Evolutionary conservation across 2,113 vertebrate genomes (phyloP), one percentile per base, ranked within the genome.

Genomic region (Potamarius usumacintae): DNA sequence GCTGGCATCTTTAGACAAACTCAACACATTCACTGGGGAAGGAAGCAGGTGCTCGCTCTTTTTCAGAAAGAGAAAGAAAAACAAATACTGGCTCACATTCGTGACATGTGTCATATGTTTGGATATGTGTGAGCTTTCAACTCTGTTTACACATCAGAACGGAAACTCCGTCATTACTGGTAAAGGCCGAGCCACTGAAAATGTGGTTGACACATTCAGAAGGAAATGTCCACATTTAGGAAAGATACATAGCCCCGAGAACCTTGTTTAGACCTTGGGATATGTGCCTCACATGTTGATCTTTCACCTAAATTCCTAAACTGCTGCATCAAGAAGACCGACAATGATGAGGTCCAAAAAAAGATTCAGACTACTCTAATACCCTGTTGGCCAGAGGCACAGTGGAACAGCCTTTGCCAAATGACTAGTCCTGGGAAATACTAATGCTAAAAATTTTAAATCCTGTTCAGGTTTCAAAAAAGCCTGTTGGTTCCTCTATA

Each of bases 231-330:
- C n/a, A 57, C 1, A 15, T 27, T n/a, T 79, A 18, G 77, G 25
- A 55, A 55, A 53, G 50, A 53, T 53, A n/a, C 20, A 25, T 78
- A 15, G 12, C 11, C 22, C 15, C 7, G 25, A 27, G 25, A 77
- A 9, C 30, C 11, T 30, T 76, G 42, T 22, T 20, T 48, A 50
- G 42, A 55, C 78, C n/a, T 42, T 81, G 27, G 27, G 55, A 34
- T 6, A 27, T 20, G 17, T 80, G 53, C 2, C 12, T 79, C 52
- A 27, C 25, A 17, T 58, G 55, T 18, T 65, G 67, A 77, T 67
- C 79, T 78, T 83, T 82, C 53, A 86, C 50, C 69, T 74, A 69
- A 10, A 83, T 86, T 86, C 79, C 52, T 18, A 77, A 53, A 9
- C 7, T n/a, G 15, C 5, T 53, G 42, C 10, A 25, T 74, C 83